A percentile compares a stretch with the other conserved stretches of the same genome.
These are phyloP conservation scores for Yponomeuta malinellus DNA, from an alignment of 2,888 invertebrate genomes.

Conservation along the genomic window DNA sequence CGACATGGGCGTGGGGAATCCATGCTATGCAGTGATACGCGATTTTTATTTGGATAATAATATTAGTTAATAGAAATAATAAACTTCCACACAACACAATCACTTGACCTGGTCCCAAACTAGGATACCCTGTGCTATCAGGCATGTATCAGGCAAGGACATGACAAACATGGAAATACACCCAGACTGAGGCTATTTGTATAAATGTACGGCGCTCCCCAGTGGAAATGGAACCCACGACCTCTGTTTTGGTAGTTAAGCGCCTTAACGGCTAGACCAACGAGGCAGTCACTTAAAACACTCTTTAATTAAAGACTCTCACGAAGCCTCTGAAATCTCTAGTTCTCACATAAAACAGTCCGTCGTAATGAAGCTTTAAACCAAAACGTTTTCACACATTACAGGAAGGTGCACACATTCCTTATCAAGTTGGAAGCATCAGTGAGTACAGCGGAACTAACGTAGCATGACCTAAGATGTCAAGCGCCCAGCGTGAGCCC, in stretches of 20 bases:
- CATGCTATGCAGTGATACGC: background rate
- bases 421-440: slow-evolving; percentile 42
- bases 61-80: background rate
- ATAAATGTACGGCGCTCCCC: too few species aligned
- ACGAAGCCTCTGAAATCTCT: background rate
- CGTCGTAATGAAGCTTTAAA: background rate
- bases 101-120: too few species aligned
- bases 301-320: background rate
- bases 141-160: too few species aligned
- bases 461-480: slow-evolving; percentile 51
- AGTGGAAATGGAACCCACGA: too few species aligned
- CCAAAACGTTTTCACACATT: slow-evolving; percentile 9
- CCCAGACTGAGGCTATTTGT: too few species aligned
- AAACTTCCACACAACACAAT: too few species aligned
- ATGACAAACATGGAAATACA: too few species aligned
- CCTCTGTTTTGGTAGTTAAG: too few species aligned
- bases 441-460: slow-evolving; percentile 56
- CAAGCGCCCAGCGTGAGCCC: slow-evolving; percentile 28
- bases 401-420: slow-evolving; percentile 21
- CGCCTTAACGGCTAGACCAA: too few species aligned
- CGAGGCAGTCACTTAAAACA: background rate
- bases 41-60: background rate
- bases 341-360: slow-evolving; percentile 2
- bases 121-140: too few species aligned
- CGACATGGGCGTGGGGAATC: background rate